These are phyloP conservation scores for Drosophila parabipectinata DNA, from an alignment of 1,140 invertebrate genomes.

Conservation along the genomic window DNA sequence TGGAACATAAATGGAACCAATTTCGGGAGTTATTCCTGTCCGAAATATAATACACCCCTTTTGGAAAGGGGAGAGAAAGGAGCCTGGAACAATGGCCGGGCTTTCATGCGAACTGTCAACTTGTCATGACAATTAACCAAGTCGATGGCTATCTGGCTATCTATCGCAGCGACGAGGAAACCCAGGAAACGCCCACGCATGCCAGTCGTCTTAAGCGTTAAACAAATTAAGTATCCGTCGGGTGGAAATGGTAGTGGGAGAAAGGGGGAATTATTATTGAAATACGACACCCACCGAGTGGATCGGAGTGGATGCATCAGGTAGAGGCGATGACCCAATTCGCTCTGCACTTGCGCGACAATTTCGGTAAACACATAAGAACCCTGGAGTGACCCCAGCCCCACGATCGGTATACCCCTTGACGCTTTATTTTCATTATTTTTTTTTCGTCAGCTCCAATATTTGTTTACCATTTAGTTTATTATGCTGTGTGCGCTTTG, in stretches of 20 bases:
- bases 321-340: slow-evolving; percentile 61
- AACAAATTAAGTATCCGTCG: slow-evolving; percentile 58
- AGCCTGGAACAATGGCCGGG: slow-evolving; percentile 59
- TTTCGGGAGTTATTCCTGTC: slow-evolving; percentile 32
- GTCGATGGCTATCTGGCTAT: slow-evolving; percentile 70
- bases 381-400: slow-evolving; percentile 1
- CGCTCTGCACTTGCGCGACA: slow-evolving; percentile 62
- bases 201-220: slow-evolving; percentile 54
- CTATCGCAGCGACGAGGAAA: slow-evolving; percentile 36
- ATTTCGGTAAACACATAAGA: slow-evolving; percentile 50
- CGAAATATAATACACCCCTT: slow-evolving; percentile 65
- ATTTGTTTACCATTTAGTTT: slow-evolving; percentile 81
- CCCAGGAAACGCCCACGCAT: slow-evolving; percentile 44
- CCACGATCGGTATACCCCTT: slow-evolving; percentile 3
- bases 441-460: slow-evolving; percentile 46
- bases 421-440: background rate
- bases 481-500: slow-evolving; percentile 68
- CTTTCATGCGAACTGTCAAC: slow-evolving; percentile 81
- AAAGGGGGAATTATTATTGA: slow-evolving; percentile 56
- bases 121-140: slow-evolving; percentile 78
- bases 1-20: slow-evolving; percentile 30
- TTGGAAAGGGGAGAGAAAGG: slow-evolving; percentile 16
- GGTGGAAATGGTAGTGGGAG: background rate
- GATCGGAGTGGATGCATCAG: slow-evolving; percentile 28
- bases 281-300: slow-evolving; percentile 54